Evolutionary conservation across 2,113 vertebrate genomes (phyloP).

Genomic region (Pangasianodon hypophthalmus): DNA sequence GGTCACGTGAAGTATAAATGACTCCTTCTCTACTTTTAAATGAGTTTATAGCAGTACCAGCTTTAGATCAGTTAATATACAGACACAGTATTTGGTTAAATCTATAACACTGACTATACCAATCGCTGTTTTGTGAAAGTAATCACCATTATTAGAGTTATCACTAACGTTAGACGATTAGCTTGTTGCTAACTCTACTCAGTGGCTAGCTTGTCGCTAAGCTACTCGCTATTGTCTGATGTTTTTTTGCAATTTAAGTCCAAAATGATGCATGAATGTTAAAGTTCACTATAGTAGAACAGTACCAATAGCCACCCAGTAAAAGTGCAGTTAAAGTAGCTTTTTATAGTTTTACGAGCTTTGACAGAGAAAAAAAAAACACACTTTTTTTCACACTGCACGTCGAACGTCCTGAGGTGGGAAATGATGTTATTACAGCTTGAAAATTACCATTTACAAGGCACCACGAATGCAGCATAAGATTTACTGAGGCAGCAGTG

Average conservation of each 20-base stretch:
- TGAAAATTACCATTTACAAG: background rate
- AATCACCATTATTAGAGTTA: background rate
- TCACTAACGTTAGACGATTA: background rate
- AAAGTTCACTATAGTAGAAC: background rate
- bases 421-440: background rate
- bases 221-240: background rate
- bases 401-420: background rate
- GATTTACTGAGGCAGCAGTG: slow-evolving; percentile 9
- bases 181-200: background rate
- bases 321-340: background rate
- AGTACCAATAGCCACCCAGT: background rate
- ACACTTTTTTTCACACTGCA: background rate
- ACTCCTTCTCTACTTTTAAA: too few relatives aligned
- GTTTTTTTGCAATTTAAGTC: background rate
- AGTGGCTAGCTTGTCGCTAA: background rate
- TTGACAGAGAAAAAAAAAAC: background rate
- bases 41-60: too few relatives aligned
- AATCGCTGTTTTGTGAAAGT: background rate
- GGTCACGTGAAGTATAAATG: too few relatives aligned
- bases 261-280: background rate
- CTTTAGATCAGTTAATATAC: too few relatives aligned
- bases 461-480: background rate
- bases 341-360: background rate
- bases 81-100: too few relatives aligned
- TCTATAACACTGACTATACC: background rate